phyloP scores from a whole-genome alignment of 2,113 vertebrate species.

The Mesembrinibis cayennensis region DNA sequence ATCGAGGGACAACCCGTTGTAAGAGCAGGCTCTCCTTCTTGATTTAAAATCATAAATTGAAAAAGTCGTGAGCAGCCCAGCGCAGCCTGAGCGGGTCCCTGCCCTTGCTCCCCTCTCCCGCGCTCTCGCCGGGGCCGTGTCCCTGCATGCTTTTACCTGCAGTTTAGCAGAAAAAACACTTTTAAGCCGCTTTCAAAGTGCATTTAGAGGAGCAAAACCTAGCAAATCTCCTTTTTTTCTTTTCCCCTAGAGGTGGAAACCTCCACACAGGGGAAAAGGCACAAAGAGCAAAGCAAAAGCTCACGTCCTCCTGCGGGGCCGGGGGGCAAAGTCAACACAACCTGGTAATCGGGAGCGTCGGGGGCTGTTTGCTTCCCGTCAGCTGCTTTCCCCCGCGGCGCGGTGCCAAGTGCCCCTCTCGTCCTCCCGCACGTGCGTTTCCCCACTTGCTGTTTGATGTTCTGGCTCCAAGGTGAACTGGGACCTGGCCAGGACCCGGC shows the following conservation, averaged over 20 bases:
- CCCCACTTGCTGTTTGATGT: not conserved
- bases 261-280: fast-evolving
- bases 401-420: not conserved
- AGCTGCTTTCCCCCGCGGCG: not conserved
- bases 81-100: not conserved
- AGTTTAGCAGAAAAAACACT: not conserved
- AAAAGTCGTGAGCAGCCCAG: fast-evolving
- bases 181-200: not conserved
- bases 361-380: not conserved
- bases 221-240: not conserved
- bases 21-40: too few relatives aligned
- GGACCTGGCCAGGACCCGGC: not conserved
- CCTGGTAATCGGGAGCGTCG: not conserved
- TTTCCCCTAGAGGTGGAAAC: not conserved
- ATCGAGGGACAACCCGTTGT: fast-evolving
- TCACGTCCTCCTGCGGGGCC: not conserved
- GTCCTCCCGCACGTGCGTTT: too few relatives aligned
- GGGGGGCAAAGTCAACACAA: not conserved
- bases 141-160: not conserved
- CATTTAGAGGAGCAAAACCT: not conserved
- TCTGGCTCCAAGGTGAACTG: not conserved
- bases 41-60: not conserved
- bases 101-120: not conserved
- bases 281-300: not conserved
- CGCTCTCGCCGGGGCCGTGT: fast-evolving